Evolutionary conservation across 2,797 vertebrate genomes (phyloP), one percentile per base, ranked within the genome.

Genomic region (Pempheris klunzingeri): DNA sequence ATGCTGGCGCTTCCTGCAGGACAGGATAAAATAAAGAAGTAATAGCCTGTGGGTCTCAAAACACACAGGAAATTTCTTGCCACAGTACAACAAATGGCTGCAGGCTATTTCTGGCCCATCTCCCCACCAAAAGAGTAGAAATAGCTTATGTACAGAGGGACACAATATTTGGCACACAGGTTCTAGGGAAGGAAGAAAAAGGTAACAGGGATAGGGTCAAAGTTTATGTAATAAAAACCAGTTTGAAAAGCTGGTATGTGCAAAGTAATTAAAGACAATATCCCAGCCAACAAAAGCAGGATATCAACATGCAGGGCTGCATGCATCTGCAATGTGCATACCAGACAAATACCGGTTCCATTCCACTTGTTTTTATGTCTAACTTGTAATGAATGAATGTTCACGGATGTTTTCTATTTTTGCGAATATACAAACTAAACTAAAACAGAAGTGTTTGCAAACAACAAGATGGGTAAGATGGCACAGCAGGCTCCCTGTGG

Each of bases 401-500:
- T 58, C 5, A 15, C 0, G 28, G 73, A 72, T 86, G 66, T 67
- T 82, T 77, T 70, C 58, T 55, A 77, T 84, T 67, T 75, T 5
- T 28, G 24, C 28, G 69, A 28, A 43, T 69, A 49, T 17, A 57
- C 43, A 74, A 30, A 22, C n/a, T 74, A 85, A 90, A 72, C 57
- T 20, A 36, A 73, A 78, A 66, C 71, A 79, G 7, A 30, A 58
- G 74, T 30, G 74, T 78, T 53, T 43, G 62, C 67, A 78, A 85
- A 87, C 73, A 88, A 68, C 66, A 74, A 69, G 26, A 73, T 9
- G 32, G 63, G 12, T 43, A 38, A 6, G 70, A 76, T 85, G 78
- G 69, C 55, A 46, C 44, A 84, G 46, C 78, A 74, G 58, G 65
- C 80, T 86, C 46, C 81, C 80, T 80, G 83, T 47, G 77, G 84